Evolutionary conservation across 2,888 invertebrate species (phyloP), one percentile per base, ranked within the genome.

Genomic region (Tetramorium bicarinatum): DNA sequence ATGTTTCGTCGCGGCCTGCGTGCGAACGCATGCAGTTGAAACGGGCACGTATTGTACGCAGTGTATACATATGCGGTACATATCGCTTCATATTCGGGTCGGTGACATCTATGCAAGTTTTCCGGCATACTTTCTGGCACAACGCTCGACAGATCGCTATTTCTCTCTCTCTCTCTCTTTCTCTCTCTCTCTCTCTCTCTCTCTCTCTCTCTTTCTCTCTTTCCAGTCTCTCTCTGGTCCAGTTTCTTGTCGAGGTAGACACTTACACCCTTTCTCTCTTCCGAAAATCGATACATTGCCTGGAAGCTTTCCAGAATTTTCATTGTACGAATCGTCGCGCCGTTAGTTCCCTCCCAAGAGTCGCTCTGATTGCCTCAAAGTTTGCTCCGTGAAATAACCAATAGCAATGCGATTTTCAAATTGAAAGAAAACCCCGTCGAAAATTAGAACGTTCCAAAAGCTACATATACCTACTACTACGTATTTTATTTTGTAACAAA

Each of bases 221-320:
- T 3, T 2, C 11, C 15, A n/a, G n/a, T 6, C 2, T 41, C 41
- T 15, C 9, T 3, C 15, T 54, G 44, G 7, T 79, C 67, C 44
- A 56, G 21, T 21, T 77, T 67, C 77, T 77, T 66, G 54, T 77
- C 66, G 56, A 66, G 29, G 41, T 56, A 56, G 44, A 67, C 21
- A 67, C 44, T 79, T 79, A 47, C 41, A n/a, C 8, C 29, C 61
- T 61, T 1, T 3, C 18, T 3, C 18, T 61, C 25, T 29, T 2
- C 61, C 21, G 54, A 69, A 69, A 80, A 80, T 80, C 79, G 71
- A 80, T 80, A 80, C 38, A 59, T 21, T 71, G 21, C 71, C 47
- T 80, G 79, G 79, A 80, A 71, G 25, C 59, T 25, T 71, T 80
- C 71, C 79, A 80, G 59, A 80, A 80, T 80, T 71, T 80, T 80